Evolutionary conservation across 2,888 invertebrate genomes (phyloP), one percentile per base, ranked within the genome.

Genomic region (Mechanitis messenoides): DNA sequence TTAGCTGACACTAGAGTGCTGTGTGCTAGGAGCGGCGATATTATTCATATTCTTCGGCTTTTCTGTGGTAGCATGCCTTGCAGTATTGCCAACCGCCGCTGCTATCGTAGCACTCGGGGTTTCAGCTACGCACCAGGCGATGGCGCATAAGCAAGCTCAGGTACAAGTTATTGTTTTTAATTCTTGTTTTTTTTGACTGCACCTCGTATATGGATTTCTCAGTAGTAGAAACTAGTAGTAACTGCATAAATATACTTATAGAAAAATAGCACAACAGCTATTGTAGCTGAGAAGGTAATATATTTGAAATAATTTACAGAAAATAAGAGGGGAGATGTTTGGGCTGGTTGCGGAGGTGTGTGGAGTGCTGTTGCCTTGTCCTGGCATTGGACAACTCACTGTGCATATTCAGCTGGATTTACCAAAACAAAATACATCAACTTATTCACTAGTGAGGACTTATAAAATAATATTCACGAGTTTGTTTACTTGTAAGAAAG

Each of bases 21-120:
- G 94, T 76, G 80, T 83, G 87, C 91, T 84, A 74, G 56, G 76
- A 84, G 68, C 95, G 92, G 61, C 96, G 92, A 58, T 87, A 87
- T 66, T 84, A 93, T 93, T 61, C 95, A 96, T 89, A 92, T 94
- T 84, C 74, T 67, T 64, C 77, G 94, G 94, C 59, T 93, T 94
- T 33, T 68, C 75, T 33, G 61, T 59, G 46, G 65, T 68, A 20
- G 74, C 74, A 60, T 74, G 70, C 64, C 54, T 64, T 42, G n/a
- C 62, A 63, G 68, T 74, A 67, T 72, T 77, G 45, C 74, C 66
- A 0, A 74, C 70, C 1, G 80, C 74, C 9, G 72, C 62, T 3
- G 68, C 42, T 3, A 33, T 68, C 3, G 67, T 76, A 1, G 68
- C 70, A 7, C 59, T 58, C 50, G 70, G 68, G 38, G 73, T 72